Evolutionary conservation across 2,113 vertebrate species (phyloP), one percentile per base, ranked within the genome.

Genomic region (Poeciliopsis prolifica): DNA sequence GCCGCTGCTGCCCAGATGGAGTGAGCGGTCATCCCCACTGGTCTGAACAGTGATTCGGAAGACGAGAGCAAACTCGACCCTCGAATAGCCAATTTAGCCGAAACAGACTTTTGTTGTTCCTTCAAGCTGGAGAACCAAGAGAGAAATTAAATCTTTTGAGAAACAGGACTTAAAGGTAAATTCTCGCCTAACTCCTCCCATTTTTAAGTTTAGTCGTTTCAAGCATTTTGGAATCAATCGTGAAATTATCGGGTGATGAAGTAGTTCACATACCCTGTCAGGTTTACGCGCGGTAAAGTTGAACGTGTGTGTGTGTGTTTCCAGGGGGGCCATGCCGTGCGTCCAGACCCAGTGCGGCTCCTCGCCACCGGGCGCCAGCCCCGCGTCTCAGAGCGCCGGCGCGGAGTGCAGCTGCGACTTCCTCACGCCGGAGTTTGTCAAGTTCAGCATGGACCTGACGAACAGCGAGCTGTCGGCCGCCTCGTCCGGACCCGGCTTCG

Each of bases 361-460:
- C 88, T 99, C 98, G 93, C 97, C 97, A 61, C 97, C 95, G 92
- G 97, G 98, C 94, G 98, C 97, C 95, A 97, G 97, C 91, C 96
- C 96, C 86, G 97, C 97, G 88, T 96, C 96, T 81, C 97, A 98
- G 94, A 95, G 95, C 94, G 95, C 96, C 14, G 94, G 92, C 82
- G 95, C 93, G 87, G 97, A 97, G 85, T 97, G 96, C 94, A 96
- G 95, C 96, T 96, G 96, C 93, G 97, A 98, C 91, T 97, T 98
- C 94, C 92, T 98, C 89, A 98, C 97, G 22, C 97, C 98, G 85
- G 98, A 99, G 95, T 99, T 99, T 71, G 97, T 99, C 88, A 99
- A 99, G 96, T 99, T 98, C 95, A 99, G 97, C 96, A 99, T 99
- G 98, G 98, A 99, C 92, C 96, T 99, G 68, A 98, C 97, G 84